Base-by-base conservation (phyloP, 2,888 invertebrate genomes). In the Adineta ricciae region DNA sequence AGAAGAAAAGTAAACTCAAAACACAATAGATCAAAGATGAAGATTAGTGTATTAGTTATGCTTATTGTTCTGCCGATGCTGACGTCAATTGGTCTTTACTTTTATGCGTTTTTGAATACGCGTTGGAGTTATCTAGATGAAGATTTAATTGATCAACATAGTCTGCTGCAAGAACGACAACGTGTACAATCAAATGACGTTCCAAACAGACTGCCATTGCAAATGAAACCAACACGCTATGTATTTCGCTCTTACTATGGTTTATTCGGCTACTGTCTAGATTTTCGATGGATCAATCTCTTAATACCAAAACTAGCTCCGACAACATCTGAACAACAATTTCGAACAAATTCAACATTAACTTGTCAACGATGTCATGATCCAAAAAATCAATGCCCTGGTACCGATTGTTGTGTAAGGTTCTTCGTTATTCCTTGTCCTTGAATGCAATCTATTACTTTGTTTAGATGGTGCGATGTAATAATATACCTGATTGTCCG, bases 271-370 rank as follows among this genome's bases (percentile, higher is more conserved):
- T 38, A 78, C n/a, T 78, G 78, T 78, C n/a, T 78, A 38, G 78
- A 78, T 41, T 78, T 41, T 78, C 36, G n/a, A 78, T 78, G 78
- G 78, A n/a, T 78, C n/a, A 78, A 78, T 38, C 41, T 78, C 24
- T n/a, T 78, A 11, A 24, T 41, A 16, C 9, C 32, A 24, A 78
- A 78, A 78, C 24, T 24, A n/a, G 19, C 19, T 19, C 38, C 7
- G 41, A 2, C 16, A 73, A 24, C 2, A 38, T 0, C n/a, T n/a
- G n/a, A 64, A 64, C 3, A 32, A 16, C 32, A 14, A 64, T 64
- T 27, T 0, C 14, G 5, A 32, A 11, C 16, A 24, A 24, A 3
- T n/a, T n/a, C 78, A 24, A 41, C 2, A 41, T n/a, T 41, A 41
- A 41, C 9, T 38, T 78, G 78, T 32, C 2, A 78, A 24, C 41